Evolutionary conservation across 23 tunicate genomes (phyloP).

Genomic region (Ciona savignyi): DNA sequence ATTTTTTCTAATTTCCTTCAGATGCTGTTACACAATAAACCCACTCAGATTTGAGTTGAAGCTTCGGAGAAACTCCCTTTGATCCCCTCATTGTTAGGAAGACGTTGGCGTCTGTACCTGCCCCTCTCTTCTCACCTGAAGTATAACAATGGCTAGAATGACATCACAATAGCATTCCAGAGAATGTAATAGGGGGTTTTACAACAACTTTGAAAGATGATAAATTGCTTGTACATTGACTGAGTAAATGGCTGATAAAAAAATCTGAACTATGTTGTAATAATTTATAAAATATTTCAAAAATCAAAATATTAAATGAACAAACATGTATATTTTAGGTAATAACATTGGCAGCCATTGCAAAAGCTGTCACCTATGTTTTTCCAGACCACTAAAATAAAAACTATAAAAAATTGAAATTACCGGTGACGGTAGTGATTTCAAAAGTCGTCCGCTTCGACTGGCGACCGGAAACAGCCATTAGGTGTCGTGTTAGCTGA

Average conservation of each 20-base stretch:
- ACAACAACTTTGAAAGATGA: too few relatives aligned
- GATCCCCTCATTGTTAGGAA: constrained; percentile 86
- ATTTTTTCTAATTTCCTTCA: too few relatives aligned
- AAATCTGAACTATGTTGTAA: too few relatives aligned
- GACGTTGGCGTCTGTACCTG: constrained; percentile 95
- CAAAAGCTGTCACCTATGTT: too few relatives aligned
- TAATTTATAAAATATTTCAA: too few relatives aligned
- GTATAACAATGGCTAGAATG: not conserved
- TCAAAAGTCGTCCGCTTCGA: constrained; percentile 69
- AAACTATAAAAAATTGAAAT: not conserved
- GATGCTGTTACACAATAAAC: too few relatives aligned
- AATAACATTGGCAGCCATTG: too few relatives aligned
- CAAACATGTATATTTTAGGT: too few relatives aligned
- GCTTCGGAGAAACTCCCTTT: constrained; percentile 79
- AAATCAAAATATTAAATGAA: too few relatives aligned
- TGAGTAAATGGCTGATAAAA: too few relatives aligned
- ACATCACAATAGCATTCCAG: not conserved
- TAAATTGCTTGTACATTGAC: too few relatives aligned
- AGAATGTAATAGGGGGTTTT: not conserved
- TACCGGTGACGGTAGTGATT: constrained; percentile 87
- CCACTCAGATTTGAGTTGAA: constrained; percentile 56
- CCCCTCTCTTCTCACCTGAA: constrained; percentile 88
- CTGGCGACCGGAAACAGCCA: constrained; percentile 64
- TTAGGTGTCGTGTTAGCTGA: constrained; percentile 65
- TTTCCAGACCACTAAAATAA: too few relatives aligned